Conservation (phyloP, 2,113 vertebrate genomes). For the Leucoraja erinaceus region DNA sequence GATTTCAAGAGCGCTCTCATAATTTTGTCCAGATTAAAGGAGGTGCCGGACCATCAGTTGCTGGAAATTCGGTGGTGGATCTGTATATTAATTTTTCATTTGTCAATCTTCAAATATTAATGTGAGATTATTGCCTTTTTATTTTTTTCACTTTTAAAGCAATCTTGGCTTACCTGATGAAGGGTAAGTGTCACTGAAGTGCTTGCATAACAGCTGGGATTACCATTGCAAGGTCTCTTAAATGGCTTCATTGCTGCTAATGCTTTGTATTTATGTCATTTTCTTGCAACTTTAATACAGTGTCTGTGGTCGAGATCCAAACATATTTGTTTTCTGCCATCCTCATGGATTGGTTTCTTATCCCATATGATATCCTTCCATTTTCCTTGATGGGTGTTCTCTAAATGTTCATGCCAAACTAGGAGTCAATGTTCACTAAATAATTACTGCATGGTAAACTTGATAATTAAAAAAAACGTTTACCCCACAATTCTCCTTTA, state of each 20-base stretch:
- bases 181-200: slow-evolving; percentile 63
- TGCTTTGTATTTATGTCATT: neutral
- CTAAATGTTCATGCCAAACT: neutral
- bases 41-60: no score
- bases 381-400: neutral
- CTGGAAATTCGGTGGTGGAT: no score
- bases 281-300: neutral
- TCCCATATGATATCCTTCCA: neutral
- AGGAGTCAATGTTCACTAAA: neutral
- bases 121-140: slow-evolving; percentile 45
- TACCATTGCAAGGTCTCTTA: neutral
- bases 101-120: neutral
- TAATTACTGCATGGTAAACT: neutral
- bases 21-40: no score
- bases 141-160: slow-evolving; percentile 59
- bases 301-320: neutral
- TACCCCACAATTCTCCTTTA: no score
- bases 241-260: neutral
- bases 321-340: neutral
- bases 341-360: neutral
- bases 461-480: no score
- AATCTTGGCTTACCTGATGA: slow-evolving; percentile 69
- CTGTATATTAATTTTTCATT: neutral
- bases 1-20: no score
- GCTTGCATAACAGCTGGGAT: slow-evolving; percentile 2